Evolutionary conservation across 2,797 vertebrate species (phyloP).

Genomic region (Iguana delicatissima): DNA sequence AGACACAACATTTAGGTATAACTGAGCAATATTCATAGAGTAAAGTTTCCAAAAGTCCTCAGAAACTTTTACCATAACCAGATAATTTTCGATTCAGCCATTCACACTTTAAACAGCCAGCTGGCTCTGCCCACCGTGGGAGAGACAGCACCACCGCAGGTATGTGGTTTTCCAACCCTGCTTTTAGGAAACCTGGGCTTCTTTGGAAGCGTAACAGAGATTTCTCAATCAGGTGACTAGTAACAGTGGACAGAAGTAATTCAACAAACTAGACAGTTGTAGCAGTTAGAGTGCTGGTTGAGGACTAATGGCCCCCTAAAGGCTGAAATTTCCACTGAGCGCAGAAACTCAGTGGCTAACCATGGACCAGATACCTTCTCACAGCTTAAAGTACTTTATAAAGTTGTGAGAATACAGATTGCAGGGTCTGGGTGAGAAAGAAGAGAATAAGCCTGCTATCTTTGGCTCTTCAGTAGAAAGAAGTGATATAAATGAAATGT

Average conservation of each 20-base stretch:
- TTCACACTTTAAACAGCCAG: not conserved
- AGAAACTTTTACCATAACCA: too few species aligned
- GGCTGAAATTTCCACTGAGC: not conserved
- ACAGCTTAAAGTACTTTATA: not conserved
- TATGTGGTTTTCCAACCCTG: constrained; percentile 1
- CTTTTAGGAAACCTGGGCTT: not conserved
- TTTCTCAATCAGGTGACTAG: not conserved
- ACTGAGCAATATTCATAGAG: not conserved
- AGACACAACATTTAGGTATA: not conserved
- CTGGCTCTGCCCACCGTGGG: not conserved
- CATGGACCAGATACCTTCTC: not conserved
- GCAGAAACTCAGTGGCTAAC: not conserved
- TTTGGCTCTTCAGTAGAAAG: not conserved
- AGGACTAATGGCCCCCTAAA: not conserved
- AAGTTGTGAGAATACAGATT: not conserved
- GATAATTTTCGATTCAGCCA: not conserved
- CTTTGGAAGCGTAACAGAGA: not conserved
- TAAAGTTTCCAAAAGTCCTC: not conserved
- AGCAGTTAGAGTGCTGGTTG: not conserved
- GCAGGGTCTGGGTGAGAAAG: too few species aligned
- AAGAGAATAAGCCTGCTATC: not conserved
- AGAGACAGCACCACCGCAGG: not conserved
- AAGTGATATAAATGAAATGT: too few species aligned
- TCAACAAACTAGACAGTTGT: not conserved
- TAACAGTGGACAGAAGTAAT: not conserved